These are phyloP conservation scores for Eonycteris spelaea DNA, from an alignment of 2,113 vertebrate genomes.

Conservation along the genomic window DNA sequence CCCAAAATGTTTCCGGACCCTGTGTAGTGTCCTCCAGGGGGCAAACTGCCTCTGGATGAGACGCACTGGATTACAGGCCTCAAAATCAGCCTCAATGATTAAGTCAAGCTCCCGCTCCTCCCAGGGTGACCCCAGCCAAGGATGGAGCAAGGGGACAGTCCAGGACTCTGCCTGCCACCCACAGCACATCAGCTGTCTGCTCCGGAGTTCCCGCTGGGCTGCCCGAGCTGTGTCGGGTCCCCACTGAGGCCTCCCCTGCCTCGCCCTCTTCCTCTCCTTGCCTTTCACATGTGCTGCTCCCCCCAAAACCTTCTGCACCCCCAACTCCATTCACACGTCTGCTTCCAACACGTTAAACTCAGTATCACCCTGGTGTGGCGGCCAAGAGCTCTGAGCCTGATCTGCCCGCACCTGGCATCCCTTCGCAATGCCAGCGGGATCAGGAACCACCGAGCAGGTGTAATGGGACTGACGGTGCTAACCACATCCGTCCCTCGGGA, in stretches of 20 bases:
- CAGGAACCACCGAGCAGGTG: background rate
- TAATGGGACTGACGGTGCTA: too few relatives aligned
- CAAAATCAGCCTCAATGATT: background rate
- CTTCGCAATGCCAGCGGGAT: background rate
- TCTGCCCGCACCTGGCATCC: fast-evolving
- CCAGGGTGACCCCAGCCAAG: background rate
- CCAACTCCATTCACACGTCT: background rate
- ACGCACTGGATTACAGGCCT: background rate
- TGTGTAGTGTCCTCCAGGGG: background rate
- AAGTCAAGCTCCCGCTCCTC: background rate
- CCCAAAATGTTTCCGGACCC: background rate
- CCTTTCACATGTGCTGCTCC: background rate
- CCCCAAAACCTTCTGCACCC: too few relatives aligned
- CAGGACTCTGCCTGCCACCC: too few relatives aligned
- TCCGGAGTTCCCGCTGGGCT: background rate
- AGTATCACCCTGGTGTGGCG: background rate
- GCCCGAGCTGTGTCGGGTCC: background rate
- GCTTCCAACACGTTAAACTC: background rate
- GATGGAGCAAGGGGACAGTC: background rate
- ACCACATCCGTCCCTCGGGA: background rate
- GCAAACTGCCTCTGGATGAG: too few relatives aligned
- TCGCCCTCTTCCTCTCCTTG: background rate
- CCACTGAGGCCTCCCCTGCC: background rate
- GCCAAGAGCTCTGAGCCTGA: fast-evolving
- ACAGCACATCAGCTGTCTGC: too few relatives aligned